Evolutionary conservation across 2,888 invertebrate species (phyloP).

Genomic region (Drosophila acutilabella): DNA sequence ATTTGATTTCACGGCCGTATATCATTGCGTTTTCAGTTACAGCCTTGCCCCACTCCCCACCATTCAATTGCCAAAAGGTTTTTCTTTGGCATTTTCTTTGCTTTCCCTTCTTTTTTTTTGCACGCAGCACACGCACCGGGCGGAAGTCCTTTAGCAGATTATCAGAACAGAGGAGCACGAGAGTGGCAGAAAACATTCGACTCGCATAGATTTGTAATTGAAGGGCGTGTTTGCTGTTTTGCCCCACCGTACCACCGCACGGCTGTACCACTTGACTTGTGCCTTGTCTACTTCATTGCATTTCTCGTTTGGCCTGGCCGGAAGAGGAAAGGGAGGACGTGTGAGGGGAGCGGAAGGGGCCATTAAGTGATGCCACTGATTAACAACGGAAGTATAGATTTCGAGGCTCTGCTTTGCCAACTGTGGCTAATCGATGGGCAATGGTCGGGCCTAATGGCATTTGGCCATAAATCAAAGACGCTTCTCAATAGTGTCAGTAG

Average conservation of each 20-base stretch:
- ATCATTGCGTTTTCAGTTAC: conserved; percentile 79
- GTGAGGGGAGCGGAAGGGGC: conserved; percentile 79
- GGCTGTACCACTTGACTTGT: conserved; percentile 60
- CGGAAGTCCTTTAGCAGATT: conserved; percentile 84
- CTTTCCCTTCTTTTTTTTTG: conserved; percentile 41
- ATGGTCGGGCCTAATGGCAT: conserved; percentile 68
- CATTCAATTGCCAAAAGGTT: conserved; percentile 16
- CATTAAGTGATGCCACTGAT: conserved; percentile 85
- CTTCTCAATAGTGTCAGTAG: conserved; percentile 39
- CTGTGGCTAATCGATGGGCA: conserved; percentile 76
- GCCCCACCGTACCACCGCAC: conserved; percentile 24
- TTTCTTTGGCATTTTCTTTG: conserved; percentile 17
- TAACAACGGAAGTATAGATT: conserved; percentile 84
- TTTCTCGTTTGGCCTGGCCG: conserved; percentile 38
- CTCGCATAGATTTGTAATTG: conserved; percentile 83
- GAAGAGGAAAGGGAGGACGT: neutral
- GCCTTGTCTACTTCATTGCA: conserved; percentile 62
- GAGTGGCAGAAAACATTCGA: conserved; percentile 16
- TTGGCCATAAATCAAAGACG: conserved; percentile 70
- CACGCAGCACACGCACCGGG: conserved; percentile 80
- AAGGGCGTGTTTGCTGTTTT: conserved; percentile 79
- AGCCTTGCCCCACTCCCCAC: conserved; percentile 20
- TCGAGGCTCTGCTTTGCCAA: conserved; percentile 55
- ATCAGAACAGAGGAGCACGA: conserved; percentile 49
- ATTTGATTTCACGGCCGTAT: conserved; percentile 78